Conservation (phyloP, 2,113 vertebrate genomes). For the Vombatus ursinus region DNA sequence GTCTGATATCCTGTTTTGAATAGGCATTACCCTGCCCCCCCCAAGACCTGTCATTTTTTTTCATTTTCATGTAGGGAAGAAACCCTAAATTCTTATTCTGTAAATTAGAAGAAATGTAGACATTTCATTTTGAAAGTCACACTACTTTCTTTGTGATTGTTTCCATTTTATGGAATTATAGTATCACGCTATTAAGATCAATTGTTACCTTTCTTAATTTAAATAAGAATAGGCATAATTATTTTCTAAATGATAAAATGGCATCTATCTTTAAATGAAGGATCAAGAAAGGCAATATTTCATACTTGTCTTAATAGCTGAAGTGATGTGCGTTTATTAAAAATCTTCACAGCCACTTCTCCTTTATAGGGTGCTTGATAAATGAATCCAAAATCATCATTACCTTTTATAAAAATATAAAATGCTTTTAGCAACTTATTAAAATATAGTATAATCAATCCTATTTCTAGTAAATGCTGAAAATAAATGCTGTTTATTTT, state of each 20-base stretch:
- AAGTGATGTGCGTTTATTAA: slow-evolving; percentile 96
- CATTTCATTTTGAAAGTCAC: neutral
- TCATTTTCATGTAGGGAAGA: neutral
- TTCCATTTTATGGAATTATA: neutral
- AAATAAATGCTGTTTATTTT: neutral
- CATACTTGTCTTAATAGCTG: slow-evolving; percentile 96
- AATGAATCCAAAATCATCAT: slow-evolving; percentile 97
- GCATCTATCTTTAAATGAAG: neutral
- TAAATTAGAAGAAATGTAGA: neutral
- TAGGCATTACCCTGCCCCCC: too few relatives aligned
- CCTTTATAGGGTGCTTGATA: slow-evolving; percentile 93
- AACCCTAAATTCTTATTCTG: neutral
- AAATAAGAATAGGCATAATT: neutral
- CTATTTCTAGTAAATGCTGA: neutral
- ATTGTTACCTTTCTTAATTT: neutral
- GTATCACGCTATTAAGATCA: neutral
- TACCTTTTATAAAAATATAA: slow-evolving; percentile 83
- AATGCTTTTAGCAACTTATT: neutral
- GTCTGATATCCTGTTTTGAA: too few relatives aligned
- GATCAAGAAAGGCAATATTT: neutral
- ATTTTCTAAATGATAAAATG: neutral
- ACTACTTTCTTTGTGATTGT: neutral
- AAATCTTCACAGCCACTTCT: slow-evolving; percentile 97
- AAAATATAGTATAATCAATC: neutral
- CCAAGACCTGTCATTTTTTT: too few relatives aligned